Percentiles rank a stretch among this genome's conserved stretches.
phyloP scores from a whole-genome alignment of 2,113 vertebrate genomes.

The Apodemus sylvaticus region DNA sequence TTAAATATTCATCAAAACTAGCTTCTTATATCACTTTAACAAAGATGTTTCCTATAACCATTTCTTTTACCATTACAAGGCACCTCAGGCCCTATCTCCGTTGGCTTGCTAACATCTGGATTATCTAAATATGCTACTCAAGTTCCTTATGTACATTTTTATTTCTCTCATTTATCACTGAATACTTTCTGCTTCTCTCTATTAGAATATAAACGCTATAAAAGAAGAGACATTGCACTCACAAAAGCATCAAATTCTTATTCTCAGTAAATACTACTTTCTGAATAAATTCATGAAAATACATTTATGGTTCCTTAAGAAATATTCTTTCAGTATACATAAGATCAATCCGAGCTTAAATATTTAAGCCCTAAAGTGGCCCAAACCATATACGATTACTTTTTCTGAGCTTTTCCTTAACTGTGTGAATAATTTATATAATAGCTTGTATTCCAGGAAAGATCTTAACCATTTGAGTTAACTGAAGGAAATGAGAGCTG shows the following conservation, averaged over 20 bases:
- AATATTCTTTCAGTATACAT: background rate
- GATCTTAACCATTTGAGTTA: background rate
- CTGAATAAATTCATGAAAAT: background rate
- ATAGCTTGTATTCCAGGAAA: background rate
- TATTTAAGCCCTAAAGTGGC: background rate
- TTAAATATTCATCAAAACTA: background rate
- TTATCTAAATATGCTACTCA: background rate
- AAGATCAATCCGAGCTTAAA: background rate
- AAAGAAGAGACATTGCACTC: background rate
- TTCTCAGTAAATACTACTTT: background rate
- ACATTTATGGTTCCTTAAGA: background rate
- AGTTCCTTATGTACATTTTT: background rate
- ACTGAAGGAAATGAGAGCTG: background rate
- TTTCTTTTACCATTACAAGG: background rate
- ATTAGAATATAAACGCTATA: background rate
- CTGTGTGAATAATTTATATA: background rate
- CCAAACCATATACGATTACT: background rate
- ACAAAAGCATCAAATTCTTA: background rate
- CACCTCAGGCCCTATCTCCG: fast-evolving
- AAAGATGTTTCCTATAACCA: background rate
- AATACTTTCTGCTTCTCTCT: background rate
- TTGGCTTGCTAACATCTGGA: background rate
- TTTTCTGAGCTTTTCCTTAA: background rate
- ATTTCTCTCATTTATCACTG: background rate
- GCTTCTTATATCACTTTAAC: background rate